A percentile compares a stretch with the other conserved stretches of the same genome.
Conservation (phyloP, 2,113 vertebrate genomes). For the Triplophysa rosa region DNA sequence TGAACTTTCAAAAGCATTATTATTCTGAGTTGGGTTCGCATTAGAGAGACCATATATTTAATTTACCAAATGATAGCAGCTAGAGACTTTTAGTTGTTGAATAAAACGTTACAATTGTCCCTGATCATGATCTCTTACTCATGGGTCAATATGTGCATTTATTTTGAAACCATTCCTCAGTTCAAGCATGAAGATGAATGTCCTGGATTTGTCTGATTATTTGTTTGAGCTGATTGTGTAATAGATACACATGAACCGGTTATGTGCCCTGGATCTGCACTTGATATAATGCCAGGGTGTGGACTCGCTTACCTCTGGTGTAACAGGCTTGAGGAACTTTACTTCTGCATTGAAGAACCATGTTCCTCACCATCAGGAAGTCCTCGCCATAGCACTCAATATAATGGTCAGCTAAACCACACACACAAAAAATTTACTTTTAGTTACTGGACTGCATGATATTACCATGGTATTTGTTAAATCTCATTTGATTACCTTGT, state of each 20-base stretch:
- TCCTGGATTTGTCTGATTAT: not conserved
- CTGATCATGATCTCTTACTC: not conserved
- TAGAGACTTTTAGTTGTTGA: not conserved
- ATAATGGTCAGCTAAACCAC: constrained; percentile 37
- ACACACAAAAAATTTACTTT: constrained; percentile 11
- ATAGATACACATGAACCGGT: not conserved
- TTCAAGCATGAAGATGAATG: not conserved
- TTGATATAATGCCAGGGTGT: not conserved
- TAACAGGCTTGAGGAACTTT: constrained; percentile 67
- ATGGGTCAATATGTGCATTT: too few relatives aligned
- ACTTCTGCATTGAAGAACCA: constrained; percentile 57
- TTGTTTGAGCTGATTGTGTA: not conserved
- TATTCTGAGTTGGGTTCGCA: too few relatives aligned
- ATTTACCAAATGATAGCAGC: too few relatives aligned
- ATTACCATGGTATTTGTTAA: too few relatives aligned
- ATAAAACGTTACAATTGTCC: too few relatives aligned
- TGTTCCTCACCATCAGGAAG: constrained; percentile 62
- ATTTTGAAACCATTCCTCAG: not conserved
- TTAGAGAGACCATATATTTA: too few relatives aligned
- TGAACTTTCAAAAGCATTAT: too few relatives aligned
- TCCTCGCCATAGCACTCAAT: constrained; percentile 69
- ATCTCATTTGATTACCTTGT: too few relatives aligned
- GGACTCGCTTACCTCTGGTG: constrained; percentile 63
- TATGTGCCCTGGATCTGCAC: not conserved
- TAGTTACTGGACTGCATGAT: not conserved